Evolutionary conservation across 92 coral and sea anemone genomes (phyloP).

Genomic region (Parazoanthus atlanticus): DNA sequence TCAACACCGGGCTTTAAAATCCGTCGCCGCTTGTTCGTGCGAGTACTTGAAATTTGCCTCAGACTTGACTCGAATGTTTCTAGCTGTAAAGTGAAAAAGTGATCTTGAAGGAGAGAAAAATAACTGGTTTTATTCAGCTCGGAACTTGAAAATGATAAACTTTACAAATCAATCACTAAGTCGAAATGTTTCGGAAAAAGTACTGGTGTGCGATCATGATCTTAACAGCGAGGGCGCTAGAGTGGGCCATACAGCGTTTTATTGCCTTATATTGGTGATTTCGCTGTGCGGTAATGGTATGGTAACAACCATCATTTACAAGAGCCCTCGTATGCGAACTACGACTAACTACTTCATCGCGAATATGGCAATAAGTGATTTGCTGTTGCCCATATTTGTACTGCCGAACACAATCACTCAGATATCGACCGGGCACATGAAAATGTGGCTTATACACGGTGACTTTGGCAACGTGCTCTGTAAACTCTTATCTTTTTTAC

Average conservation of each 20-base stretch:
- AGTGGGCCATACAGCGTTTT: not conserved
- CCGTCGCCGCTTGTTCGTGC: not conserved
- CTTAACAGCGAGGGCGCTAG: not conserved
- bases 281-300: constrained; percentile 34
- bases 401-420: not conserved
- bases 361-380: constrained; percentile 35
- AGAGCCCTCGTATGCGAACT: constrained; percentile 25
- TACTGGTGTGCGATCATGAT: not conserved
- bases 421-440: not conserved
- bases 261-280: constrained; percentile 16
- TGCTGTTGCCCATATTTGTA: constrained; percentile 10
- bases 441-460: constrained; percentile 17
- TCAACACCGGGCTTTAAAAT: constrained; percentile 10
- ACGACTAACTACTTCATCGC: constrained; percentile 36
- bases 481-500: not conserved
- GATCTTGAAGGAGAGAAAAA: not conserved
- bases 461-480: constrained; percentile 33
- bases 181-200: not conserved
- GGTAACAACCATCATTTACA: constrained; percentile 32
- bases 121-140: not conserved
- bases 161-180: not conserved
- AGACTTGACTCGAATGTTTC: not conserved
- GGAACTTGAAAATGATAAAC: not conserved
- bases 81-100: not conserved
- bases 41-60: not conserved